Evolutionary conservation across 1,140 invertebrate species (phyloP).

Genomic region (Bactericera cockerelli): DNA sequence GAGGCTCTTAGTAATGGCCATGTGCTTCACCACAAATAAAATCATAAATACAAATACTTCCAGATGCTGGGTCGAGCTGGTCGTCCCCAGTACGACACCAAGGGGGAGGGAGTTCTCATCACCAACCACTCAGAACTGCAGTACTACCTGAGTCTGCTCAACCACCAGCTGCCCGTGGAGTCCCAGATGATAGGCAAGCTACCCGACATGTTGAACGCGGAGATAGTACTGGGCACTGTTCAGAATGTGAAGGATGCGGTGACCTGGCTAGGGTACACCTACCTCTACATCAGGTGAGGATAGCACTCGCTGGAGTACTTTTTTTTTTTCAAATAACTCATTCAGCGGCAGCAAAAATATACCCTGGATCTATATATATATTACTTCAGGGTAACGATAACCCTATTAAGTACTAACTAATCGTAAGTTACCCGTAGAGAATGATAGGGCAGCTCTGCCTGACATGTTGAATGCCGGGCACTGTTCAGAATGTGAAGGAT

Average conservation of each 20-base stretch:
- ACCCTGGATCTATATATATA: no score
- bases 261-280: constrained; percentile 92
- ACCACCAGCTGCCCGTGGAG: constrained; percentile 88
- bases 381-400: no score
- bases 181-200: constrained; percentile 71
- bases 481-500: constrained; percentile 86
- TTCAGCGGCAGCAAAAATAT: no score
- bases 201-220: constrained; percentile 94
- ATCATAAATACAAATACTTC: no score
- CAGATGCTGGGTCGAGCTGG: constrained; percentile 93
- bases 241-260: constrained; percentile 91
- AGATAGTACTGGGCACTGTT: constrained; percentile 91
- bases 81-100: constrained; percentile 94
- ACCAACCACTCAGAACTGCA: constrained; percentile 98
- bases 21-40: no score
- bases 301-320: no score
- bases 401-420: no score
- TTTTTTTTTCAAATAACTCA: no score
- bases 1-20: no score
- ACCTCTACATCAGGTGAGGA: constrained; percentile 63
- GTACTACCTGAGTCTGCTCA: constrained; percentile 93
- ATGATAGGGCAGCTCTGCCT: constrained; percentile 66
- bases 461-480: constrained; percentile 98
- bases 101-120: constrained; percentile 96
- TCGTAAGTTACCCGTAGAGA: constrained; percentile 82